Evolutionary conservation across 2,888 invertebrate genomes (phyloP).

Genomic region (Apamea anceps): DNA sequence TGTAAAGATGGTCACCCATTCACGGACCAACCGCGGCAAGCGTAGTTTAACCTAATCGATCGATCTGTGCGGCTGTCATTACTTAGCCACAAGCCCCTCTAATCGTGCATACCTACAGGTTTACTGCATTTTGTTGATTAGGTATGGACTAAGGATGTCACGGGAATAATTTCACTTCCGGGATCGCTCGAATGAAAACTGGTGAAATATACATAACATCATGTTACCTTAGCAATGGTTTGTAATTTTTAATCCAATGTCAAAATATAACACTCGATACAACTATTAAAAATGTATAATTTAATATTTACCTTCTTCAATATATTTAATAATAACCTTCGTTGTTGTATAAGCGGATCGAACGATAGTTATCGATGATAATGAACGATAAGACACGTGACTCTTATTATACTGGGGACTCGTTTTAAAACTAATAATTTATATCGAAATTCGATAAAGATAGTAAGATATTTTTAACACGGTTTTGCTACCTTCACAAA

Average conservation of each 20-base stretch:
- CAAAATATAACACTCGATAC: constrained; percentile 12
- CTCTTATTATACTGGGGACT: too few species aligned
- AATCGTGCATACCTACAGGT: too few species aligned
- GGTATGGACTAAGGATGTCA: background rate
- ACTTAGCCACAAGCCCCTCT: too few species aligned
- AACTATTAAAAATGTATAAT: background rate
- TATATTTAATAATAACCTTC: too few species aligned
- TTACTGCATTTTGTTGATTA: constrained; percentile 23
- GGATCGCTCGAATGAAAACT: background rate
- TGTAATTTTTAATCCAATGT: background rate
- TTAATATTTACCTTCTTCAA: too few species aligned
- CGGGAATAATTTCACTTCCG: too few species aligned
- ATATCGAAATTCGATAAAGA: background rate
- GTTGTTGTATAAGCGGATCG: background rate
- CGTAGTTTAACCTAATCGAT: too few species aligned
- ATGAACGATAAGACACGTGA: background rate
- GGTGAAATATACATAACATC: constrained; percentile 22
- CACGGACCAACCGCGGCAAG: too few species aligned
- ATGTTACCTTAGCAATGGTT: constrained; percentile 2
- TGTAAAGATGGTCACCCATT: too few species aligned
- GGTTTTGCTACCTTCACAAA: too few species aligned
- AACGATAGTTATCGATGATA: background rate
- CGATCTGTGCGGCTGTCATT: too few species aligned
- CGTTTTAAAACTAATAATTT: background rate
- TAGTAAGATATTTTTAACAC: background rate